Conservation (phyloP, 2,113 vertebrate genomes). For the Crocuta crocuta region DNA sequence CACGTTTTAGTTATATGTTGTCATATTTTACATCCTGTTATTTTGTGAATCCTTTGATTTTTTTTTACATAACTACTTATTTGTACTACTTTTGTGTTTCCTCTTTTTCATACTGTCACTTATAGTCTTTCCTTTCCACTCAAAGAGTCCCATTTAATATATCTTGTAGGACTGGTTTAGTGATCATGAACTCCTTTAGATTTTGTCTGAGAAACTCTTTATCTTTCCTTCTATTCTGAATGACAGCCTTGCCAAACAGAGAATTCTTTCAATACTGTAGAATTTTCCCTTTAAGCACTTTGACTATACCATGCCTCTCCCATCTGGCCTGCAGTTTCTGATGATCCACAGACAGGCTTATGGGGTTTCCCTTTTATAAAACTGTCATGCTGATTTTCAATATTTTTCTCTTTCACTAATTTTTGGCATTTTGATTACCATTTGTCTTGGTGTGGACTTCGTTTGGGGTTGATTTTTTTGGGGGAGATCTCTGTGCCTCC, state of each 20-base stretch:
- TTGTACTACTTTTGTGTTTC: neutral
- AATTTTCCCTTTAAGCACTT: neutral
- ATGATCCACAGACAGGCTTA: neutral
- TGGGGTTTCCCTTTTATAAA: neutral
- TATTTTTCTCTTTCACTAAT: neutral
- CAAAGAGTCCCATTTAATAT: neutral
- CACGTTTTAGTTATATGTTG: neutral
- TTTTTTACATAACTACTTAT: neutral
- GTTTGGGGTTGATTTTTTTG: neutral
- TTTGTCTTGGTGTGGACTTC: neutral
- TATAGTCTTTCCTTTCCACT: neutral
- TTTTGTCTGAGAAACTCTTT: neutral
- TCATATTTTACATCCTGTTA: neutral
- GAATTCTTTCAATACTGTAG: neutral
- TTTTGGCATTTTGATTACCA: neutral
- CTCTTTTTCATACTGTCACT: neutral
- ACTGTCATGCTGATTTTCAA: neutral
- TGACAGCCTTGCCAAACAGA: neutral
- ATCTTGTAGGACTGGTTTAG: neutral
- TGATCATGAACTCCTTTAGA: neutral
- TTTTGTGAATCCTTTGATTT: neutral
- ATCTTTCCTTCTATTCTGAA: neutral
- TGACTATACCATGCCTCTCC: neutral
- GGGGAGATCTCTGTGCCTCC: neutral
- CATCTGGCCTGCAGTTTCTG: neutral